phyloP scores from a whole-genome alignment of 2,113 vertebrate species.

The Varanus komodoensis region DNA sequence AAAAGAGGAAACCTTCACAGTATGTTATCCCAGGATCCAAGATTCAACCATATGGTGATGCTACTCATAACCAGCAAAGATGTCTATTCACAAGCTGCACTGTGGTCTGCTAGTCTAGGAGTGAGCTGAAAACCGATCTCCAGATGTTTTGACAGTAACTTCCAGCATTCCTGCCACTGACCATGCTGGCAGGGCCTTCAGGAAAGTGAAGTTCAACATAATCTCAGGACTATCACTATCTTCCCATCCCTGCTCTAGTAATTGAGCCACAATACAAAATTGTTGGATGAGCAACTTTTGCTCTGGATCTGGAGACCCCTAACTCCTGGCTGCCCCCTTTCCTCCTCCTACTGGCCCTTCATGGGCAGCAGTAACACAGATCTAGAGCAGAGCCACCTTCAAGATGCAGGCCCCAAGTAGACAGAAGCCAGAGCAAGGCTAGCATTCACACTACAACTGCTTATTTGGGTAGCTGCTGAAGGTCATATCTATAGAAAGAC shows the following conservation, averaged over 20 bases:
- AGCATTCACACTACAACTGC: background rate
- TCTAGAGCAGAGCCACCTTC: no score
- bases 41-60: background rate
- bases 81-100: background rate
- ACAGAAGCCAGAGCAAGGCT: background rate
- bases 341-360: background rate
- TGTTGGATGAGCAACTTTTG: background rate
- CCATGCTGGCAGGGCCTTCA: no score
- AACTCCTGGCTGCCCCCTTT: background rate
- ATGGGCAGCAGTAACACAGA: no score
- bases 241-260: no score
- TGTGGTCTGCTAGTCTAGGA: background rate
- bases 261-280: background rate
- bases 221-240: no score
- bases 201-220: background rate
- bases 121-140: no score
- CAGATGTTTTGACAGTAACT: no score
- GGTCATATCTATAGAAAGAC: background rate
- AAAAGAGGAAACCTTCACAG: rapidly evolving
- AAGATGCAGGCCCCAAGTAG: no score
- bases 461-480: background rate
- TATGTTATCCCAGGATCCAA: background rate
- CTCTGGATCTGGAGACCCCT: background rate
- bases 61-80: background rate
- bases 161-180: no score